Conservation (phyloP, 2,888 invertebrate species). For the Steinernema hermaphroditum region DNA sequence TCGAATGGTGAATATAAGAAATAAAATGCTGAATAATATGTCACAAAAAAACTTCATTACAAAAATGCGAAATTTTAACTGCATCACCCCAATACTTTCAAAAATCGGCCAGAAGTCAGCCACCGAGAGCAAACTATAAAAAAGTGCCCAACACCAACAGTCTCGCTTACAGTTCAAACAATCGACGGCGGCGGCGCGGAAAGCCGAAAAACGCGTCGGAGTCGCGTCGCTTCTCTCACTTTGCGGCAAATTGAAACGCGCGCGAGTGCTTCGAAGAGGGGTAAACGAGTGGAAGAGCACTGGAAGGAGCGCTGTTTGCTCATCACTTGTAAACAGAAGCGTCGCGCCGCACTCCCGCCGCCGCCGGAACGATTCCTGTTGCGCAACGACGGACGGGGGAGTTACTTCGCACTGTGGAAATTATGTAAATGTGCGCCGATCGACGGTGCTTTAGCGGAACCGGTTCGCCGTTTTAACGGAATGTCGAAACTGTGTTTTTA, state of each 20-base stretch:
- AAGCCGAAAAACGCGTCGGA: background rate
- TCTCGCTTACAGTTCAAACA: slow-evolving; percentile 18
- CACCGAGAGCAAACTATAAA: slow-evolving; percentile 7
- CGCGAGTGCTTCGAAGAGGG: background rate
- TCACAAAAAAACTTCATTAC: no score
- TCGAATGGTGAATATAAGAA: no score
- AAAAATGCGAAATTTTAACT: no score
- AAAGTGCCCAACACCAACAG: background rate
- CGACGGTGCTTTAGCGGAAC: background rate
- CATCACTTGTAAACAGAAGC: slow-evolving; percentile 19
- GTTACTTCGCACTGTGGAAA: background rate
- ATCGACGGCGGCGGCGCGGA: background rate
- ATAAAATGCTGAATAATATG: no score
- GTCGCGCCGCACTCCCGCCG: background rate
- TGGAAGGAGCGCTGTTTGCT: background rate
- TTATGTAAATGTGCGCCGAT: background rate
- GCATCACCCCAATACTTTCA: no score
- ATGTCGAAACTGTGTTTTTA: no score
- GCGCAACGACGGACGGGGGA: background rate
- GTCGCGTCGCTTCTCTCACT: slow-evolving; percentile 13
- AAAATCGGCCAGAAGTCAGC: background rate
- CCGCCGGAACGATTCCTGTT: background rate
- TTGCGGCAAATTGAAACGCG: slow-evolving; percentile 1
- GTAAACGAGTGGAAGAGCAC: background rate
- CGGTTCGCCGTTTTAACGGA: no score